These are phyloP conservation scores for Lutjanus erythropterus DNA, from an alignment of 2,113 vertebrate species.

Conservation along the genomic window DNA sequence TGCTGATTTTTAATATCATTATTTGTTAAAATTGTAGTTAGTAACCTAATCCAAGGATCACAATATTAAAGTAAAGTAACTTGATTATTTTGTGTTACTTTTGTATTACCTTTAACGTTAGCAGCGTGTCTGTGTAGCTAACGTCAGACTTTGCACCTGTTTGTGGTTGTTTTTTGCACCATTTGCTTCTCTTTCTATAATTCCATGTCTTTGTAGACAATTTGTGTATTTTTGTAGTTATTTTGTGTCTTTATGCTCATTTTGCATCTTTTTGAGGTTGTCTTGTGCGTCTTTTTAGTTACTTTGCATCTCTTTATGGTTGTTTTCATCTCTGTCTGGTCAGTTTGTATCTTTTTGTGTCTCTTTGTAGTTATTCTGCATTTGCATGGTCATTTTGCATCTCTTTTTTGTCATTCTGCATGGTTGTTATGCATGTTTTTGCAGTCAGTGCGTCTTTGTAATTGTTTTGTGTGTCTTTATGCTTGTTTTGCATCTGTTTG, in stretches of 20 bases:
- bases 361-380: not conserved
- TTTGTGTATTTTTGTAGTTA: too few relatives aligned
- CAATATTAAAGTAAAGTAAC: too few relatives aligned
- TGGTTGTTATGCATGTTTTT: not conserved
- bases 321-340: not conserved
- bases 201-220: too few relatives aligned
- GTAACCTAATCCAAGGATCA: too few relatives aligned
- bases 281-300: not conserved
- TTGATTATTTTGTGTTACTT: too few relatives aligned
- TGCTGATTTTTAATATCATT: not conserved
- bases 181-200: too few relatives aligned
- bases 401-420: too few relatives aligned
- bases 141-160: too few relatives aligned
- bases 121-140: too few relatives aligned
- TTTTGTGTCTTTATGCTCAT: not conserved
- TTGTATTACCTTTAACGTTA: too few relatives aligned
- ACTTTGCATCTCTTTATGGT: not conserved
- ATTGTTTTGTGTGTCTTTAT: not conserved
- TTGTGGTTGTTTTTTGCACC: too few relatives aligned
- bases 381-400: not conserved
- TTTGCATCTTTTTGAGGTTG: not conserved
- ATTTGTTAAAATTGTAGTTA: too few relatives aligned
- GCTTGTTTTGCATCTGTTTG: not conserved
- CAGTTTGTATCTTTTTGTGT: not conserved
- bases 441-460: not conserved